Evolutionary conservation across 2,888 invertebrate genomes (phyloP).

Genomic region (Punctoribates punctum): DNA sequence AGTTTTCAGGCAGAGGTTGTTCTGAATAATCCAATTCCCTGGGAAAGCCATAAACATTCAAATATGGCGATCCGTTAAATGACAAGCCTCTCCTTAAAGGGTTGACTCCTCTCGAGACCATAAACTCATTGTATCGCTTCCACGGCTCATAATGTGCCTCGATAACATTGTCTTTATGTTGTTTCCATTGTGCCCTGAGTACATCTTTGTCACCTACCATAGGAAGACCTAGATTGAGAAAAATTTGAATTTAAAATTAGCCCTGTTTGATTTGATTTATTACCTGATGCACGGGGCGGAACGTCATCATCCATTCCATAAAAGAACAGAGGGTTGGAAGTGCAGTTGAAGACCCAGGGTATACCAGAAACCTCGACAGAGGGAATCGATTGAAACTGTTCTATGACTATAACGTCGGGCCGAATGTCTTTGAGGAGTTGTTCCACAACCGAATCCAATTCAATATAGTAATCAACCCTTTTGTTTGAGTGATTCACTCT

Average conservation of each 20-base stretch:
- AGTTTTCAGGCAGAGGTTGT: background rate
- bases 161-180: too few relatives aligned
- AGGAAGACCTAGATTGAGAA: too few relatives aligned
- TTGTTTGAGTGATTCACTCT: too few relatives aligned
- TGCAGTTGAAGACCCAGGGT: background rate
- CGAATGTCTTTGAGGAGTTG: background rate
- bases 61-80: background rate
- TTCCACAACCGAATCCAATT: background rate
- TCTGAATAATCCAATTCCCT: conserved; percentile 14
- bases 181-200: too few relatives aligned
- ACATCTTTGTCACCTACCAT: too few relatives aligned
- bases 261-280: too few relatives aligned
- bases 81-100: background rate
- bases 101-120: background rate
- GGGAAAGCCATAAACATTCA: conserved; percentile 24
- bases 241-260: too few relatives aligned
- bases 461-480: too few relatives aligned
- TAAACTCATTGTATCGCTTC: too few relatives aligned
- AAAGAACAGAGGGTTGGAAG: conserved; percentile 8
- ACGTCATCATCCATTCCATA: background rate
- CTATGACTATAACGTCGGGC: background rate
- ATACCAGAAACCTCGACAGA: background rate
- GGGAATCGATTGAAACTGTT: background rate
- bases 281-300: background rate
- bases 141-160: too few relatives aligned